Evolutionary conservation across 1,140 invertebrate genomes (phyloP).

Genomic region (Euura lappo): DNA sequence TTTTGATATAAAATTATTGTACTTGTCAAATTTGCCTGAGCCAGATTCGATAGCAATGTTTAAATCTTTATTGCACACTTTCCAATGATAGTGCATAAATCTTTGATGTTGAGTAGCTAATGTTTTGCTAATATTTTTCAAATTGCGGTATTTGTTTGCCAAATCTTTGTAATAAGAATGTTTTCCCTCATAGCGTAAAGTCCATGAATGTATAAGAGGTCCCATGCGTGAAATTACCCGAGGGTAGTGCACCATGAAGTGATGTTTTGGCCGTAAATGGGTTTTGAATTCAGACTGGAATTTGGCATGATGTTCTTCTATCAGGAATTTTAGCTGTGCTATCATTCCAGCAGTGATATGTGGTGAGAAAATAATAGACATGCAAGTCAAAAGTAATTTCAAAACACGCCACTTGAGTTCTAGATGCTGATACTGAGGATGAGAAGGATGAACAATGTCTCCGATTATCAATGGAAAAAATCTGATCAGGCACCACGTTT

Average conservation of each 20-base stretch:
- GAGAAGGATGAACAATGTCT: conserved; percentile 16
- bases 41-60: background rate
- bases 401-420: background rate
- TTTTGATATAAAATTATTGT: too few relatives aligned
- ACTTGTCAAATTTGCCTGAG: background rate
- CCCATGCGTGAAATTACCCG: background rate
- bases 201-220: background rate
- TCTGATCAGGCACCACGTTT: conserved; percentile 16
- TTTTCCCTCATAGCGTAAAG: conserved; percentile 4
- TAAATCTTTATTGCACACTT: background rate
- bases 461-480: conserved; percentile 24
- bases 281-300: background rate
- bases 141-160: background rate
- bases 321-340: background rate
- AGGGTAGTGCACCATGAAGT: conserved; percentile 4
- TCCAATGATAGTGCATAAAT: background rate
- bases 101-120: background rate
- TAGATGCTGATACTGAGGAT: background rate
- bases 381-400: background rate
- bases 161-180: conserved; percentile 6
- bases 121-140: conserved; percentile 6
- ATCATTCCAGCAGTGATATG: background rate
- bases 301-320: conserved; percentile 5
- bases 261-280: conserved; percentile 2
- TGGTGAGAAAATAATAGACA: conserved; percentile 1